Evolutionary conservation across 1,140 invertebrate genomes (phyloP), one percentile per base, ranked within the genome.

Genomic region (Drosophila rufa): DNA sequence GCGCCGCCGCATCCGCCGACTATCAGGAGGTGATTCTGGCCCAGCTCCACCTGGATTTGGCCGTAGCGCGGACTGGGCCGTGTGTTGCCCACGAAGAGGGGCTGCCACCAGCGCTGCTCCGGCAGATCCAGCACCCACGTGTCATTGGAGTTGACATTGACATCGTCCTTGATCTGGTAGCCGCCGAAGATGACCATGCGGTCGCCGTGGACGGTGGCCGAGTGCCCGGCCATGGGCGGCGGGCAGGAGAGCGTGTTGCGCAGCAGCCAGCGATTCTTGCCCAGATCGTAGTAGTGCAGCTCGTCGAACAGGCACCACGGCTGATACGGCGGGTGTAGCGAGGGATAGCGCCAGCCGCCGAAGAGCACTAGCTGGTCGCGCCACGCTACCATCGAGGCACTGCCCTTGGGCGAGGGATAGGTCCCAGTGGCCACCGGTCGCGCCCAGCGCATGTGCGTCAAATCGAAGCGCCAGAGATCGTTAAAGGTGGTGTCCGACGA

Each of bases 401-500:
- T 98, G 58, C 98, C 98, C 94, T 99, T 99, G 5, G 99, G 98
- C 7, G 97, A 97, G 33, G 99, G 99, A 94, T 99, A 99, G 42
- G 95, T 91, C 11, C 98, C 98, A 93, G 95, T 95, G 1, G 97
- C 96, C 12, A 97, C 92, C 0, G 96, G 96, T 82, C 97, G 94
- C 7, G 95, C 94, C 98, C 98, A 99, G 79, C 95, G 94, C 89
- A 97, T 94, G 48, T 95, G 96, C 8, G 96, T 96, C 47, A 99
- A 94, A 94, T 99, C 97, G 92, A 99, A 96, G 77, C 95, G 95
- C 98, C 98, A 99, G 9, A 99, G 94, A 94, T 99, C 98, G 94
- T 99, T 99, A 86, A 99, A 99, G 11, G 98, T 98, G 19, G 98
- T 99, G 82, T 96, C 96, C 42, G 97, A 96, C 36, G 97, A 96